Evolutionary conservation across 2,797 vertebrate species (phyloP).

Genomic region (Sebastes vulpes): DNA sequence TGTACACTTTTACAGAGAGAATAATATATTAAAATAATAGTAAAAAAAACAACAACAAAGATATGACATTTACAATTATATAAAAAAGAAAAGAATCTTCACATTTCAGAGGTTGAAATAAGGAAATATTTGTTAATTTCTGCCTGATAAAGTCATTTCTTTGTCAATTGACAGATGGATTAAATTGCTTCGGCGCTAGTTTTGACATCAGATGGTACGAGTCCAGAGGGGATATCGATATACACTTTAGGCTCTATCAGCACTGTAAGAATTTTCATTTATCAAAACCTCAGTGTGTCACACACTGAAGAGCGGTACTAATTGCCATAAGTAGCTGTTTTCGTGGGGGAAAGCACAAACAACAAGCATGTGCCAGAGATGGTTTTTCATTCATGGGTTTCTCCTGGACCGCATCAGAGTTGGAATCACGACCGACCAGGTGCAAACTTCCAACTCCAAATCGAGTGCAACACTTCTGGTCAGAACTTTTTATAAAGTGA

Average conservation of each 20-base stretch:
- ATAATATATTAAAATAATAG: not conserved
- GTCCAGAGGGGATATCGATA: slow-evolving; percentile 42
- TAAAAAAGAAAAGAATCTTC: not conserved
- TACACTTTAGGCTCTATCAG: not conserved
- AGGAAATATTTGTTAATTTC: not conserved
- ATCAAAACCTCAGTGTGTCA: not conserved
- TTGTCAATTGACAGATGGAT: slow-evolving; percentile 9
- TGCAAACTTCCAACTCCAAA: not conserved
- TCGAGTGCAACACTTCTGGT: not conserved
- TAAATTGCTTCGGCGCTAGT: slow-evolving; percentile 14
- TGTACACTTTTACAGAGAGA: not conserved
- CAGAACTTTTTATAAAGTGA: slow-evolving; percentile 42
- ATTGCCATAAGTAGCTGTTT: not conserved
- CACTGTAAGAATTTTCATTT: not conserved
- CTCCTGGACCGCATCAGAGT: not conserved
- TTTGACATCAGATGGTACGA: not conserved
- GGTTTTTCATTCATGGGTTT: not conserved
- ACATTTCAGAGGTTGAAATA: not conserved
- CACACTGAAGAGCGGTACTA: not conserved
- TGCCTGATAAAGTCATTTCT: not conserved
- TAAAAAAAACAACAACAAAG: not conserved
- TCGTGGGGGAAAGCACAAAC: not conserved
- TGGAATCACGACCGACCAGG: not conserved
- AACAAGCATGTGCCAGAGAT: not conserved
- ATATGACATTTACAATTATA: not conserved